Evolutionary conservation across 2,113 vertebrate genomes (phyloP), one percentile per base, ranked within the genome.

Genomic region (Diadophis punctatus): DNA sequence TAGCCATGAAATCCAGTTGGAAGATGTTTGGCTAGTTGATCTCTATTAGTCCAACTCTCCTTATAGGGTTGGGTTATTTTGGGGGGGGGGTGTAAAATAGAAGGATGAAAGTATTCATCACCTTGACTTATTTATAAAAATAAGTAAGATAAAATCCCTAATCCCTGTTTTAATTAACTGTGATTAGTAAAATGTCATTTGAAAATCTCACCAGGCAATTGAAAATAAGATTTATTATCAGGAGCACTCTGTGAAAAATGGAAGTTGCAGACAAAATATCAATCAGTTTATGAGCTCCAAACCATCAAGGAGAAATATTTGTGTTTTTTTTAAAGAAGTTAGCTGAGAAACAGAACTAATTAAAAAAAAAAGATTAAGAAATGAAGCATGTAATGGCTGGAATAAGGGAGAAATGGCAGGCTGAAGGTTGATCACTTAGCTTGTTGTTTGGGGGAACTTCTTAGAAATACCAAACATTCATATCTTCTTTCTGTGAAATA

Each of bases 281-380:
- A 90, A 84, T 88, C 88, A 94, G 85, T 92, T 90, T 91, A 93
- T 95, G 95, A 96, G 91, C 43, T 23, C 51, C 93, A 91, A 95
- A 91, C 88, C 80, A 39, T 91, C 6, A 0, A 93, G 34, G 30
- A 22, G 30, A 95, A 96, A 93, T 89, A 39, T 94, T 94, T 89
- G 89, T 91, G 89, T 95, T 90, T 91, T 90, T 95, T 87, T 48
- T 49, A 93, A 91, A 53, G 63, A 91, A 90, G 92, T 93, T 91
- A 93, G 91, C 93, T 94, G 92, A 93, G 91, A 94, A 95, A 94
- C 95, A 96, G 96, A 97, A 97, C 92, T 95, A 97, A 97, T 96
- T 95, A 3, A 3, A 46, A 95, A 89, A 95, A 95, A 89, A 91
- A 94, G 93, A 96, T 97, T 96, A 96, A 95, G 92, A 95, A 96